Evolutionary conservation across 2,113 vertebrate genomes (phyloP).

Genomic region (Leucosticte australis): DNA sequence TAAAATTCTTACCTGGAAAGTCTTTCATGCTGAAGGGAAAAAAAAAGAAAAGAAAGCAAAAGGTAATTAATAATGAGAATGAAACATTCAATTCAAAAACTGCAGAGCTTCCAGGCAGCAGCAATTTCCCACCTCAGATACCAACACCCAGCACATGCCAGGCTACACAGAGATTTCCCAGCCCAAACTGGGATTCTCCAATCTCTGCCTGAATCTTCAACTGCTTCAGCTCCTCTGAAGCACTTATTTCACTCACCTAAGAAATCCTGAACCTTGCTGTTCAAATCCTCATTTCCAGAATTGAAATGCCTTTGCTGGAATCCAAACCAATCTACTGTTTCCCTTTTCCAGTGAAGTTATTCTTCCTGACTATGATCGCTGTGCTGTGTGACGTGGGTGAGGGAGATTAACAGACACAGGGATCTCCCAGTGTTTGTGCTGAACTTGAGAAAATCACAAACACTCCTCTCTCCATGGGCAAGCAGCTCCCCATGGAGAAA

Average conservation of each 20-base stretch:
- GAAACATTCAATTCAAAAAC: neutral
- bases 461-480: neutral
- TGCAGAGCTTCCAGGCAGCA: neutral
- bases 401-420: neutral
- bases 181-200: neutral
- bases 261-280: neutral
- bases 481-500: neutral
- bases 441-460: neutral
- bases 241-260: neutral
- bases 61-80: conserved; percentile 23
- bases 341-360: neutral
- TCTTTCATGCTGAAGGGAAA: conserved; percentile 82
- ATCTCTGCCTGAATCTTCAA: neutral
- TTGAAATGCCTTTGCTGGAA: neutral
- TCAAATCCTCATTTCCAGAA: neutral
- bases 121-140: neutral
- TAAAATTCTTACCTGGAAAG: conserved; percentile 82
- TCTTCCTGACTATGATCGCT: neutral
- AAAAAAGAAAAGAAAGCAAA: conserved; percentile 40
- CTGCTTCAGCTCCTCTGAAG: neutral
- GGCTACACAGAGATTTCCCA: neutral
- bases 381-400: neutral
- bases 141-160: neutral
- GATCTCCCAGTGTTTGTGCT: neutral
- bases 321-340: neutral